A percentile compares a stretch with the other conserved stretches of the same genome.
Evolutionary conservation across 1,140 invertebrate genomes (phyloP).

Genomic region (Drosophila subobscura): DNA sequence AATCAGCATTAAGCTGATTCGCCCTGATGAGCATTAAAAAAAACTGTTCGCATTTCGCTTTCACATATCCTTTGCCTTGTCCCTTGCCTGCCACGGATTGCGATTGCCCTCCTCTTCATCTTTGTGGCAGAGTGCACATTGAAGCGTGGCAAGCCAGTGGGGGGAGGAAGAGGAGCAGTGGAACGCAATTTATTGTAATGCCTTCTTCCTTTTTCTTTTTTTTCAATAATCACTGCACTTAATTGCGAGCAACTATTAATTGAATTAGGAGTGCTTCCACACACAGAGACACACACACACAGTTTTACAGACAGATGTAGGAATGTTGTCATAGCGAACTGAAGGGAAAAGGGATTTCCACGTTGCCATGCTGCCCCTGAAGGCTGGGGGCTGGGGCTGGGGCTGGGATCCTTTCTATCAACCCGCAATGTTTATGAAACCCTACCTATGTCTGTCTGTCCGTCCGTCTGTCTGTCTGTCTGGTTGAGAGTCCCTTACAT

Average conservation of each 20-base stretch:
- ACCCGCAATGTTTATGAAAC: constrained; percentile 36
- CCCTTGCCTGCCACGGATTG: background rate
- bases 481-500: background rate
- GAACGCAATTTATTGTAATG: constrained; percentile 43
- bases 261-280: constrained; percentile 43
- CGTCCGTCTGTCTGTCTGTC: background rate
- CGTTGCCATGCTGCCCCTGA: constrained; percentile 34
- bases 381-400: constrained; percentile 2
- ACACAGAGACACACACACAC: constrained; percentile 1
- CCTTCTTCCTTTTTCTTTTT: constrained; percentile 31
- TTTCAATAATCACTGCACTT: constrained; percentile 62
- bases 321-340: constrained; percentile 23
- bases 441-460: constrained; percentile 2
- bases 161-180: too few relatives aligned
- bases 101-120: background rate
- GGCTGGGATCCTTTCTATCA: background rate
- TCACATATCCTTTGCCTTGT: constrained; percentile 23
- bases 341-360: constrained; percentile 12
- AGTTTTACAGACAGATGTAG: background rate
- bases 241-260: constrained; percentile 55
- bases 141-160: constrained; percentile 1
- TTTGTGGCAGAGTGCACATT: background rate
- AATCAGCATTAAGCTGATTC: constrained; percentile 48
- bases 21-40: constrained; percentile 47
- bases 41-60: constrained; percentile 16